Base-by-base conservation (phyloP, 2,113 vertebrate species). In the Pogonocichla stellata region DNA sequence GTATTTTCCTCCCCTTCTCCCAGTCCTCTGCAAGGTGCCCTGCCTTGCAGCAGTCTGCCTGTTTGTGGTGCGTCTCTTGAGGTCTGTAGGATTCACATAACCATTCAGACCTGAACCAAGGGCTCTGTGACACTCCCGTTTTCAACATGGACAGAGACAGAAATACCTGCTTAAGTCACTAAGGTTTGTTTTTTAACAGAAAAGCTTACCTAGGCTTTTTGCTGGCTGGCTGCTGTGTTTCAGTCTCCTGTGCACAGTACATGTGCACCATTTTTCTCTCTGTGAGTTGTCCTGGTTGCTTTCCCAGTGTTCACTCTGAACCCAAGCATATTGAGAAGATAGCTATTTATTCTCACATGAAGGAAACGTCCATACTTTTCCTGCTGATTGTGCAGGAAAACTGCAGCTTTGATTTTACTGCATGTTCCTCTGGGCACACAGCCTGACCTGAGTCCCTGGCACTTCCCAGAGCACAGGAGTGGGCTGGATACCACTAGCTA, bases 321-420 rank as follows among this genome's bases (percentile, higher is more conserved):
- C 33, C 28, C 34, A 61, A 67, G 74, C 24, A 50, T 57, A 16
- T 12, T 62, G 57, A 88, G 26, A 82, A 90, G 93, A 80, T 88
- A 77, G 0, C 57, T 96, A n/a, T 95, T 96, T 97, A 93, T 96
- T 93, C 40, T 86, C 45, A 74, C 38, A 19, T 83, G 62, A 93
- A 81, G 33, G 74, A 71, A 51, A 53, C 1, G 8, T 53, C 60
- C 57, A 24, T 67, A 8, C 15, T 86, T 90, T 70, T 86, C 42
- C 61, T 87, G 66, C 26, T 71, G 50, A 38, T 54, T 54, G 34
- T 45, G 34, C 86, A 38, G 53, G 36, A 22, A 77, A 22, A 23
- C 29, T 60, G 47, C 78, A 71, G 57, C 43, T 93, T 69, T 70
- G 56, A 75, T 83, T 92, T 96, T 60, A 16, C 26, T 65, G 26